Evolutionary conservation across 2,113 vertebrate species (phyloP).

Genomic region (human): DNA sequence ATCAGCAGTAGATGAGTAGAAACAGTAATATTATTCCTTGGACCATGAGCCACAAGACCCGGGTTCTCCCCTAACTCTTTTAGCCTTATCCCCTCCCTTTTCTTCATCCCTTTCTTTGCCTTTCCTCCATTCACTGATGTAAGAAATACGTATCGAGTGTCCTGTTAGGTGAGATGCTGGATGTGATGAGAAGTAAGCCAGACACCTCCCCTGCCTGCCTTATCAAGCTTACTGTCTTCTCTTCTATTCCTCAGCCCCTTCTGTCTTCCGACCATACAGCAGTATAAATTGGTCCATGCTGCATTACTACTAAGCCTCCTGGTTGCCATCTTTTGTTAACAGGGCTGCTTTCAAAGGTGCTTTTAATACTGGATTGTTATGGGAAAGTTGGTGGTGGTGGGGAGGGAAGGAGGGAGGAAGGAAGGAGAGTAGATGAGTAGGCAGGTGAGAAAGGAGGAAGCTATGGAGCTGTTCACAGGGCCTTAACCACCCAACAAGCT

Average conservation of each 20-base stretch:
- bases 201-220: neutral
- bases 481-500: neutral
- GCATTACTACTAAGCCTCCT: neutral
- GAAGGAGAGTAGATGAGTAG: neutral
- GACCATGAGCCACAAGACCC: neutral
- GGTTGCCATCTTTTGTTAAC: neutral
- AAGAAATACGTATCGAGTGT: neutral
- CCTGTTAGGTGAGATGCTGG: neutral
- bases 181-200: neutral
- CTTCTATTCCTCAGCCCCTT: neutral
- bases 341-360: neutral
- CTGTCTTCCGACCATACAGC: neutral
- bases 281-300: neutral
- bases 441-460: no score
- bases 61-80: neutral
- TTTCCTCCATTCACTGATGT: neutral
- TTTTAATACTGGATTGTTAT: neutral
- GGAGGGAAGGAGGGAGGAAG: neutral
- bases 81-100: neutral
- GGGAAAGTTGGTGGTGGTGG: neutral
- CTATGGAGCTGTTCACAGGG: neutral
- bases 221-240: neutral
- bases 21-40: neutral
- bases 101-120: neutral
- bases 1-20: neutral